phyloP scores from a whole-genome alignment of 2,797 vertebrate species.

The Melanotaenia parkinsoni region DNA sequence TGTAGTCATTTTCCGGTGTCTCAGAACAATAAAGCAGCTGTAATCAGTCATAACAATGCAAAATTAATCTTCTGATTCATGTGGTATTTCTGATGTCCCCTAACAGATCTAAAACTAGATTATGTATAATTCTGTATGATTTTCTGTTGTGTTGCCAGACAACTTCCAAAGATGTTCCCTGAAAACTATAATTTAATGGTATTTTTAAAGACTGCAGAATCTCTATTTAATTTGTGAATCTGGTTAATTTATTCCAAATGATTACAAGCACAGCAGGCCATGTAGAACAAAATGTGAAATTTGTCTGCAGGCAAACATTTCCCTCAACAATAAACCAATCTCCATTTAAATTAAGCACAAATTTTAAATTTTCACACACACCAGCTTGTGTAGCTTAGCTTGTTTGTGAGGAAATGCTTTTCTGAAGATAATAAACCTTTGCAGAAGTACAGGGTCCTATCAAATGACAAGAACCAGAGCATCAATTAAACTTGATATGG shows the following conservation, averaged over 20 bases:
- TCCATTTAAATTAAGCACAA: constrained; percentile 6
- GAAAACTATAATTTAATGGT: not conserved
- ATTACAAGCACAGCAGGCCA: constrained; percentile 24
- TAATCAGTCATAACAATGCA: constrained; percentile 4
- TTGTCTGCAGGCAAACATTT: constrained; percentile 7
- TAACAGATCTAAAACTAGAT: not conserved
- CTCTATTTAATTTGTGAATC: constrained; percentile 4
- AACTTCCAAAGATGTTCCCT: not conserved
- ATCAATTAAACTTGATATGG: not conserved
- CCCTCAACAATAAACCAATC: not conserved
- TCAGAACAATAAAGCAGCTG: not conserved
- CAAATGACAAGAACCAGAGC: not conserved
- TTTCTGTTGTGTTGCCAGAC: not conserved
- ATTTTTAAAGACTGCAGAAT: constrained; percentile 1
- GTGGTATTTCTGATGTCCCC: not conserved
- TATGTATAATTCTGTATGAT: not conserved
- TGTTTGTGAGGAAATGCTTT: not conserved
- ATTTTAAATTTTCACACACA: not conserved
- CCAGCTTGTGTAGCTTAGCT: no score
- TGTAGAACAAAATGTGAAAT: constrained; percentile 16
- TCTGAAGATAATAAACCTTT: not conserved
- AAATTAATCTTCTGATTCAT: constrained; percentile 3
- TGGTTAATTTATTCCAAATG: constrained; percentile 25
- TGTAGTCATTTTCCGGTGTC: not conserved
- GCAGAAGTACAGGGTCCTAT: not conserved